Percentiles rank a stretch among this genome's conserved stretches.
Evolutionary conservation across 2,797 vertebrate species (phyloP).

Genomic region (Leptoclinus maculatus): DNA sequence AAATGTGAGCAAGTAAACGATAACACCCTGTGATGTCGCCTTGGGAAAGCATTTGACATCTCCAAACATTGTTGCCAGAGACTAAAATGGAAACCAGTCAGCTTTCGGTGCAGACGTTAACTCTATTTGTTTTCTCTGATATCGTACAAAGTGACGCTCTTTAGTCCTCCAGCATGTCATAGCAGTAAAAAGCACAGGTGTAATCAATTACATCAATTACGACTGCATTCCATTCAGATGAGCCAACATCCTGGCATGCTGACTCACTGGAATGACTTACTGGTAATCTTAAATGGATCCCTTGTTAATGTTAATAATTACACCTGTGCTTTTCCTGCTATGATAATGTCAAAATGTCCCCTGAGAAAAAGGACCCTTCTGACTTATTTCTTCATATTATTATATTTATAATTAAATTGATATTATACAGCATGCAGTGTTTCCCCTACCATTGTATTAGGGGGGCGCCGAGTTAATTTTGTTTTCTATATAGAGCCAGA

Average conservation of each 20-base stretch:
- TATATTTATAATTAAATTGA: background rate
- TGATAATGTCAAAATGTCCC: conserved; percentile 18
- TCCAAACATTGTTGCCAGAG: background rate
- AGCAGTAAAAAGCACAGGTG: conserved; percentile 13
- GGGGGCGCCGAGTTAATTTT: no score
- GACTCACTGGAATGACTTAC: no score
- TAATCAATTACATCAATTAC: conserved; percentile 30
- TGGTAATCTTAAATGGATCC: background rate
- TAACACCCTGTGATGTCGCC: background rate
- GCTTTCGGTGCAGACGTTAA: background rate
- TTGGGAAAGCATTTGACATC: background rate
- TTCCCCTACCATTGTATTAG: no score
- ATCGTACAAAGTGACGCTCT: background rate
- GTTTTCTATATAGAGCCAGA: no score
- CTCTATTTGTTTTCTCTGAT: background rate
- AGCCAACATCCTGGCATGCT: conserved; percentile 11
- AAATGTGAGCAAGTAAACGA: conserved; percentile 4
- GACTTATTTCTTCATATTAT: background rate
- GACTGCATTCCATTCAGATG: conserved; percentile 22
- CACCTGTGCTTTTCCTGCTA: conserved; percentile 25
- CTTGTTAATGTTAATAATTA: conserved; percentile 16
- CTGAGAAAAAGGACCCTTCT: background rate
- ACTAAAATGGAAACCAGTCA: conserved; percentile 7
- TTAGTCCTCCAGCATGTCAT: background rate
- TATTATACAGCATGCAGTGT: background rate